Percentiles rank a stretch among this genome's conserved stretches.
Evolutionary conservation across 2,113 vertebrate species (phyloP).

Genomic region (Narcine bancroftii): DNA sequence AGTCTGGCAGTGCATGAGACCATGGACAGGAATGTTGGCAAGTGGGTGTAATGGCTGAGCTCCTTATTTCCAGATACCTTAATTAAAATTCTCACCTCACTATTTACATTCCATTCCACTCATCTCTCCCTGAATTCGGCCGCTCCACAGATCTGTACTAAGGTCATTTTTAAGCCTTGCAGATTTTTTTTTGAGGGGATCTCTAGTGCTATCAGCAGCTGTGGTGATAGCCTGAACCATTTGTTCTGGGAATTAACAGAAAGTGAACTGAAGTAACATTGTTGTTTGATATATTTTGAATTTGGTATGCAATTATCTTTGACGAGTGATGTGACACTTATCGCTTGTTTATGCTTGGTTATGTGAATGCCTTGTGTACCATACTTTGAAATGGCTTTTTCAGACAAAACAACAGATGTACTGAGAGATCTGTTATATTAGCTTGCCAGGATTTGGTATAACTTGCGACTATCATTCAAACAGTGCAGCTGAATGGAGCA

Average conservation of each 20-base stretch:
- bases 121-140: neutral
- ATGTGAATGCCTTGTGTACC: neutral
- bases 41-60: no score
- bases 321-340: neutral
- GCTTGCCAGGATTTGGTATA: neutral
- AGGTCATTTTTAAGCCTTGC: neutral
- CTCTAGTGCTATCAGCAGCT: neutral
- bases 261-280: neutral
- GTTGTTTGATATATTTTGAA: neutral
- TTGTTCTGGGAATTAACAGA: slow-evolving; percentile 19
- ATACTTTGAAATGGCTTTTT: slow-evolving; percentile 1
- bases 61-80: neutral
- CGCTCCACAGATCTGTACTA: neutral
- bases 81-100: neutral
- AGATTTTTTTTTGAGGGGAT: neutral
- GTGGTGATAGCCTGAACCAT: neutral
- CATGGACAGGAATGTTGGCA: no score
- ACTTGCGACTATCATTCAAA: neutral
- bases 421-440: neutral
- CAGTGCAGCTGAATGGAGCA: neutral
- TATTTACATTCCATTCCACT: neutral
- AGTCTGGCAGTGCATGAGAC: no score
- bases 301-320: neutral
- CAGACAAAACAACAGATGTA: slow-evolving; percentile 34
- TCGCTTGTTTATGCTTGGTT: neutral